Evolutionary conservation across 2,113 vertebrate species (phyloP), one percentile per base, ranked within the genome.

Genomic region (Emydura subglobosa): DNA sequence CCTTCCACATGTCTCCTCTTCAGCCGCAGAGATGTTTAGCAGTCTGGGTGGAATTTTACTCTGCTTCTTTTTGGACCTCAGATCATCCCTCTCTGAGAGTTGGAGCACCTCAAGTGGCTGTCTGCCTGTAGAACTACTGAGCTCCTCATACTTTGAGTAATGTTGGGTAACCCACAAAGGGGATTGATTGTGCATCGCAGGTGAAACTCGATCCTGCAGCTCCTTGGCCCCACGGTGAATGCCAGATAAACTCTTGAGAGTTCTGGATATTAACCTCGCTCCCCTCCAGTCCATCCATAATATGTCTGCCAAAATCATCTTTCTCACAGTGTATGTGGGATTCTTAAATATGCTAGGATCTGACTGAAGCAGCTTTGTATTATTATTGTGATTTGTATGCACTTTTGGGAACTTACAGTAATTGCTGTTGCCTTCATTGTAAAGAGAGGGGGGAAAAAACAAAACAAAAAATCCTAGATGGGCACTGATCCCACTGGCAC

Each of bases 341-440:
- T 90, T 88, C 0, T 2, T 95, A 91, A 94, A 94, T 93, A 86
- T 0, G 19, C 92, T 88, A 86, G 88, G 92, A 87, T 96, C 76
- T 92, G 82, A 92, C 96, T 94, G 87, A 87, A 95, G 92, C 88
- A 94, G 96, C 96, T 97, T 97, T 97, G 96, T 97, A 5, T 82
- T 92, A 79, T 79, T 81, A 65, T 95, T 95, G 88, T 95, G 96
- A 92, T 96, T 94, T 92, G 87, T 91, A 3, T 94, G 91, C 92
- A 89, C 91, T 97, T 96, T 86, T 96, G 95, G 89, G 90, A 97
- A 96, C 92, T 96, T 94, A 95, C 95, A 95, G 94, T 98, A 98
- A 97, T 97, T 97, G 96, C 97, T 89, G 53, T 87, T 92, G 96
- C 94, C 95, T 95, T 95, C 96, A 93, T 95, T 96, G 97, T 96